Evolutionary conservation across 2,797 vertebrate species (phyloP).

Genomic region (Emys orbicularis): DNA sequence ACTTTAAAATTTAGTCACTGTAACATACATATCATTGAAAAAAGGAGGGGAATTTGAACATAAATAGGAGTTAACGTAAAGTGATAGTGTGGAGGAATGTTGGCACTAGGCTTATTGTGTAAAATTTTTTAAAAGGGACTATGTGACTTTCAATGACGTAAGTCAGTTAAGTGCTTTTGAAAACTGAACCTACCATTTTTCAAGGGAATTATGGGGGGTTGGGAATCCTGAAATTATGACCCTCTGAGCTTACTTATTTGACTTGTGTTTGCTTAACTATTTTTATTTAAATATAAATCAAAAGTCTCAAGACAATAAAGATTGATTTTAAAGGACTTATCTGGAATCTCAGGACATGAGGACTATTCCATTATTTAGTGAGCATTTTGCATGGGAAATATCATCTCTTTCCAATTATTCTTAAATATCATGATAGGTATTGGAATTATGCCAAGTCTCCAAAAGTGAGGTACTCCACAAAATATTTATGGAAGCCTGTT

Average conservation of each 20-base stretch:
- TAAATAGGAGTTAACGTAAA: background rate
- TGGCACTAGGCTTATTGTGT: background rate
- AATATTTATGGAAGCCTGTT: background rate
- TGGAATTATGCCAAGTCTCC: too few relatives aligned
- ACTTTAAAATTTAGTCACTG: background rate
- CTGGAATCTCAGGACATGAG: background rate
- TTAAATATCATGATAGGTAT: background rate
- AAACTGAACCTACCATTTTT: background rate
- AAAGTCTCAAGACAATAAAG: background rate
- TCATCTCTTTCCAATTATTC: too few relatives aligned
- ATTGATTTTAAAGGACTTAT: background rate
- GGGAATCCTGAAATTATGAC: rapidly evolving
- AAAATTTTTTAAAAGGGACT: too few relatives aligned
- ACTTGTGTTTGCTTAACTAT: background rate
- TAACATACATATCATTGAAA: background rate
- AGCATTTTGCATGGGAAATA: background rate
- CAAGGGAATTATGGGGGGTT: background rate
- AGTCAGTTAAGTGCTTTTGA: background rate
- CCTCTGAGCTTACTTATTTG: rapidly evolving
- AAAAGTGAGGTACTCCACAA: background rate
- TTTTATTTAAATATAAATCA: background rate
- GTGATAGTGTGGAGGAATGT: rapidly evolving
- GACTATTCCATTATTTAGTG: rapidly evolving
- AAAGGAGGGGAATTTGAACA: background rate
- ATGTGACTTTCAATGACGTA: too few relatives aligned